Conservation (phyloP, 1,140 invertebrate genomes). For the Aphelinus certus region DNA sequence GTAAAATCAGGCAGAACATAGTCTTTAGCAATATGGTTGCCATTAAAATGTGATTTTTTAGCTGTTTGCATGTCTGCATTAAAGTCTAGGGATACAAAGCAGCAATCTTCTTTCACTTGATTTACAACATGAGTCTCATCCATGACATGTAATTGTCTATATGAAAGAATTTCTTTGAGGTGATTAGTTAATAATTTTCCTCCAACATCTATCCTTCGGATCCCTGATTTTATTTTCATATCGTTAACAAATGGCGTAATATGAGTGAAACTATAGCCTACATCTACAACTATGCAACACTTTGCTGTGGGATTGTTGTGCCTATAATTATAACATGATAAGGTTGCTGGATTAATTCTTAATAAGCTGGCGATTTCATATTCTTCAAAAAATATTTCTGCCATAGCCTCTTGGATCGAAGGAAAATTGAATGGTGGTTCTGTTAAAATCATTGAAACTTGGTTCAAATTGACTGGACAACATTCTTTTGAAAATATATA, state of each 20-base stretch:
- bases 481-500: slow-evolving; percentile 92
- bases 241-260: slow-evolving; percentile 95
- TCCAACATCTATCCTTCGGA: slow-evolving; percentile 91
- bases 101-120: slow-evolving; percentile 97
- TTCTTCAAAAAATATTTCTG: slow-evolving; percentile 98
- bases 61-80: slow-evolving; percentile 84
- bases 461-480: slow-evolving; percentile 79
- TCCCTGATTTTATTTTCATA: slow-evolving; percentile 80
- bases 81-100: slow-evolving; percentile 92
- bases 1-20: slow-evolving; percentile 97
- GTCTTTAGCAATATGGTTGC: slow-evolving; percentile 81
- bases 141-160: slow-evolving; percentile 97
- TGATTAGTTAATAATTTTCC: slow-evolving; percentile 98
- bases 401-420: slow-evolving; percentile 91
- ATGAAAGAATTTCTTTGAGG: slow-evolving; percentile 97
- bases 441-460: slow-evolving; percentile 87
- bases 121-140: slow-evolving; percentile 99
- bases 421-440: slow-evolving; percentile 96
- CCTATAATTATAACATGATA: slow-evolving; percentile 75
- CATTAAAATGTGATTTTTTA: slow-evolving; percentile 71
- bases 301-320: slow-evolving; percentile 68
- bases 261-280: slow-evolving; percentile 96
- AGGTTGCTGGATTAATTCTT: slow-evolving; percentile 79
- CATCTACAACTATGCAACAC: slow-evolving; percentile 89
- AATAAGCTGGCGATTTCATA: slow-evolving; percentile 90